A percentile compares a stretch with the other conserved stretches of the same genome.
These are phyloP conservation scores for Tryphoninae sp. DNA, from an alignment of 2,888 invertebrate genomes.

Conservation along the genomic window DNA sequence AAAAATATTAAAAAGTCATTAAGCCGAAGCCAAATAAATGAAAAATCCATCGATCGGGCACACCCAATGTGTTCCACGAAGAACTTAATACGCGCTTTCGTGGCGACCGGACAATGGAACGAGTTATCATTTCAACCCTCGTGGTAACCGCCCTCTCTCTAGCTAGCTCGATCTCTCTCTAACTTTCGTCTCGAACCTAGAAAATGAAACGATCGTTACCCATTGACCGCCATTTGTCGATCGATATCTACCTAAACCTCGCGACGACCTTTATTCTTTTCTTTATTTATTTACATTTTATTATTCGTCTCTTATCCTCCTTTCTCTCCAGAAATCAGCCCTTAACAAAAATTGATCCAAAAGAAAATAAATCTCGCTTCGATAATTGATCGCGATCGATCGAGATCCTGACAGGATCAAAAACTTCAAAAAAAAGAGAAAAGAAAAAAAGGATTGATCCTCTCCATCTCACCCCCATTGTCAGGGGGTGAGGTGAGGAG, in stretches of 20 bases:
- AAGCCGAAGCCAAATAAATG: neutral
- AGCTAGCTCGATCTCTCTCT: neutral
- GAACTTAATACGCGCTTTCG: neutral
- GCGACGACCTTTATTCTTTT: neutral
- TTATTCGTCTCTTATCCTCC: neutral
- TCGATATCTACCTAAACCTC: too few species aligned
- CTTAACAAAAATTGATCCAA: too few species aligned
- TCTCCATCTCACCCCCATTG: neutral
- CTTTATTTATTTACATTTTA: neutral
- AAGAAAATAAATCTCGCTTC: too few species aligned
- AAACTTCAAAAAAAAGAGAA: conserved; percentile 52
- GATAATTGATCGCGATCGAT: too few species aligned
- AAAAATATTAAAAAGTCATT: neutral
- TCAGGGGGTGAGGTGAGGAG: neutral
- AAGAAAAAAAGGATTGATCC: conserved; percentile 43
- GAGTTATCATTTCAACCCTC: neutral
- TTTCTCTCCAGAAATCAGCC: too few species aligned
- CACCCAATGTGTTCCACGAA: conserved; percentile 33
- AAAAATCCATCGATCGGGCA: conserved; percentile 24
- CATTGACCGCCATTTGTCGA: too few species aligned
- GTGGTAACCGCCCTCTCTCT: neutral
- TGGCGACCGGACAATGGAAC: neutral
- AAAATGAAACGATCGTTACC: too few species aligned
- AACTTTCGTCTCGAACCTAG: neutral
- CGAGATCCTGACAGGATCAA: conserved; percentile 21